phyloP scores from a whole-genome alignment of 2,888 invertebrate genomes.

The Mimumesa dahlbomi region DNA sequence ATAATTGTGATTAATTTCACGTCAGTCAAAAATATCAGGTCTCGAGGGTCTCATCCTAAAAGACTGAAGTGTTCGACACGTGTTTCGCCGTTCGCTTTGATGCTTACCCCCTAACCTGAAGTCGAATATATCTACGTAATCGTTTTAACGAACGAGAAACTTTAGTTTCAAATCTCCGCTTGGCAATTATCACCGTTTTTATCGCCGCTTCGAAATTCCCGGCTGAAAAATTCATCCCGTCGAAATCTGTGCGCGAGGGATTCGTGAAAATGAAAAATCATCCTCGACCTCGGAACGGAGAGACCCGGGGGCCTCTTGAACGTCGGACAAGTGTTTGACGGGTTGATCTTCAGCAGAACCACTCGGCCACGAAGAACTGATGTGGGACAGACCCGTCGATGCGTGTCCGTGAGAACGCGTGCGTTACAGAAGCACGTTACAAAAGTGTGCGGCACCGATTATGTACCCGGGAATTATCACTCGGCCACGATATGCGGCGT shows the following conservation, averaged over 20 bases:
- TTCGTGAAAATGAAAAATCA: no score
- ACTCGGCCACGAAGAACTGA: conserved; percentile 24
- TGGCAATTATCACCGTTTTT: no score
- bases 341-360: conserved; percentile 65
- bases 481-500: no score
- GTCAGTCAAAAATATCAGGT: not conserved
- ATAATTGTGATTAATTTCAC: conserved; percentile 32
- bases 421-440: conserved; percentile 1
- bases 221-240: no score
- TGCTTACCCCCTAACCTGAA: no score
- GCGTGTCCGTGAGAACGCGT: conserved; percentile 12
- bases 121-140: conserved; percentile 14
- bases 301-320: conserved; percentile 42
- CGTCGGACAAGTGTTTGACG: conserved; percentile 55
- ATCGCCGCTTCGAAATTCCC: no score
- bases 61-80: no score
- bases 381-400: conserved; percentile 32
- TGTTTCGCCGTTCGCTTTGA: not conserved
- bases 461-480: no score
- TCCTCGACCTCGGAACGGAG: conserved; percentile 28
- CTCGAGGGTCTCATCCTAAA: not conserved
- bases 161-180: no score
- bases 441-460: not conserved
- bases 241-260: no score
- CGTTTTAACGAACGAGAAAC: conserved; percentile 52